These are phyloP conservation scores for Prionace glauca DNA, from an alignment of 2,797 vertebrate genomes.

Conservation along the genomic window DNA sequence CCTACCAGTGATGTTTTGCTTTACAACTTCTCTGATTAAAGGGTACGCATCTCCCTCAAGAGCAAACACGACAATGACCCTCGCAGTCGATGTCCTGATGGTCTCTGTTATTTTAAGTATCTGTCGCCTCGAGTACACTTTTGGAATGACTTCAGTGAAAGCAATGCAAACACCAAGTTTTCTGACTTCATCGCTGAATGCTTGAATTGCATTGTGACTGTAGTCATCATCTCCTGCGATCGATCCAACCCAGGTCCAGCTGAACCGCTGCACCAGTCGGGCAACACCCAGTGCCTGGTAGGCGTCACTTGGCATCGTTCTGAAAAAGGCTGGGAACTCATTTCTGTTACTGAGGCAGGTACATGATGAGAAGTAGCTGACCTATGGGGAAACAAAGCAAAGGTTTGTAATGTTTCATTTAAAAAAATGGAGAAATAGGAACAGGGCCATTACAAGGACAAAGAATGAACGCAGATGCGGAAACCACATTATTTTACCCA, in stretches of 20 bases:
- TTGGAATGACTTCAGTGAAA: slow-evolving; percentile 48
- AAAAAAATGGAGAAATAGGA: not conserved
- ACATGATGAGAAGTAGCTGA: slow-evolving; percentile 72
- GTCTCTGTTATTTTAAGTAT: slow-evolving; percentile 47
- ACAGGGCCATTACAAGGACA: not conserved
- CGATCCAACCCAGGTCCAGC: slow-evolving; percentile 52
- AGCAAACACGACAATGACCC: slow-evolving; percentile 49
- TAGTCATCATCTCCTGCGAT: slow-evolving; percentile 48
- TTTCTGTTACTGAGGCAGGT: slow-evolving; percentile 61
- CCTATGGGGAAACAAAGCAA: slow-evolving; percentile 46
- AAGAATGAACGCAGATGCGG: too few species aligned
- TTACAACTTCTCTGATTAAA: slow-evolving; percentile 46
- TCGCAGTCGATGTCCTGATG: slow-evolving; percentile 47
- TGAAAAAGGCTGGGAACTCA: slow-evolving; percentile 57
- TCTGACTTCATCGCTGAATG: slow-evolving; percentile 46
- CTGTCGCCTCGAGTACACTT: slow-evolving; percentile 43
- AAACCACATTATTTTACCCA: too few species aligned
- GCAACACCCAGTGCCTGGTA: slow-evolving; percentile 49
- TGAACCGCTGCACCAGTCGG: slow-evolving; percentile 45
- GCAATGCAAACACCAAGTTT: slow-evolving; percentile 48
- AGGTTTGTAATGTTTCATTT: not conserved
- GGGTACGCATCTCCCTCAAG: slow-evolving; percentile 51
- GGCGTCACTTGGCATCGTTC: slow-evolving; percentile 50
- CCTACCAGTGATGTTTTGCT: slow-evolving; percentile 49
- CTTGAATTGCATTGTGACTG: slow-evolving; percentile 47